Evolutionary conservation across 2,888 invertebrate species (phyloP), one percentile per base, ranked within the genome.

Genomic region (Hemithea aestivaria): DNA sequence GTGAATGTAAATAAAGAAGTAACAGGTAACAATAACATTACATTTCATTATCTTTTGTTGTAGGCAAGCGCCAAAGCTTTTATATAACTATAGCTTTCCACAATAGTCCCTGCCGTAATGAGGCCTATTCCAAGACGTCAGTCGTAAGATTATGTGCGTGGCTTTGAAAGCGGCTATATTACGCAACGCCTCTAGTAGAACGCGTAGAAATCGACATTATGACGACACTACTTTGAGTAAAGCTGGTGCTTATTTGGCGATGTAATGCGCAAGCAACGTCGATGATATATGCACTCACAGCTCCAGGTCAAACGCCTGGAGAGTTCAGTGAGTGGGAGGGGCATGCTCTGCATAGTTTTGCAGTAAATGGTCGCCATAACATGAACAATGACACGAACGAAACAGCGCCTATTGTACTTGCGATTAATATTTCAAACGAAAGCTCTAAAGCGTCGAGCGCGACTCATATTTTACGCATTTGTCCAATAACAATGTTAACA

Each of bases 341-440:
- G 58, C 66, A 64, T 62, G 62, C 62, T 70, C 57, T 56, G 56
- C 55, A 54, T 54, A 58, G 48, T 53, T 49, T 51, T 51, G 51
- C 59, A 60, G 25, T 28, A 16, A 35, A 35, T 35, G 44, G 51
- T 54, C 51, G 41, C 45, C 51, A 49, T 53, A 49, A 48, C 47
- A 52, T 46, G 49, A 53, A 41, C 39, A 49, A 40, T 51, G 47
- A 44, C 39, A 49, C 27, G 31, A 39, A 49, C 38, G 48, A 50
- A 46, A 42, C 40, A 40, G 46, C 44, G 22, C 20, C 27, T 35
- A 43, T 30, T 35, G 35, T 33, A 40, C 35, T 47, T 33, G 37
- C 35, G 37, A 43, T 40, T 12, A 34, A 42, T 10, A 40, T 28
- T 40, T 40, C 21, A 42, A 36, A 40, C 35, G 32, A n/a, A 48